phyloP scores from a whole-genome alignment of 1,140 invertebrate species.

The Contarinia nasturtii region DNA sequence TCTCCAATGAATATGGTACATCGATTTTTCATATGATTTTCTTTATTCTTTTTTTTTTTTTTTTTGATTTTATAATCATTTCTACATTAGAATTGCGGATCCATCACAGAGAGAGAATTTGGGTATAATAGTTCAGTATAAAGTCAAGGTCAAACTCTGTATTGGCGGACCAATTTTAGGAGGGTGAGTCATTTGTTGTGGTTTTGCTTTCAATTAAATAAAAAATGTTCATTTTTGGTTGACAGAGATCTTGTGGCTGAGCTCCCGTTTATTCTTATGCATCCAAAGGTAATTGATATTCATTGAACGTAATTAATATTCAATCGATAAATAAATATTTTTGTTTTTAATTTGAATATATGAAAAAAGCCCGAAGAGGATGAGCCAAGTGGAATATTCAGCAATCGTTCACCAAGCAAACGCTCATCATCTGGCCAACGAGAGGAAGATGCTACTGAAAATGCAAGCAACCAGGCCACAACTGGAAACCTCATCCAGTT shows the following conservation, averaged over 20 bases:
- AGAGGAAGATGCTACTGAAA: slow-evolving; percentile 6
- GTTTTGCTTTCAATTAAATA: too few species aligned
- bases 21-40: too few species aligned
- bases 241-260: slow-evolving; percentile 72
- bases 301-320: too few species aligned
- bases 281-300: too few species aligned
- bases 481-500: slow-evolving; percentile 74
- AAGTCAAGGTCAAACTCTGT: slow-evolving; percentile 95
- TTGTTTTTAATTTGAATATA: too few species aligned
- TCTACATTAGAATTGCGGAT: slow-evolving; percentile 54
- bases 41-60: too few species aligned
- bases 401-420: slow-evolving; percentile 17
- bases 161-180: slow-evolving; percentile 65
- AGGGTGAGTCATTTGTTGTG: too few species aligned
- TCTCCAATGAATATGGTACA: too few species aligned
- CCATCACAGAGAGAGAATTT: slow-evolving; percentile 81
- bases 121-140: slow-evolving; percentile 98
- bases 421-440: slow-evolving; percentile 9
- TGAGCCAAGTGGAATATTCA: slow-evolving; percentile 25
- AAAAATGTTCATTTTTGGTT: too few species aligned
- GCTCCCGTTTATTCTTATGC: slow-evolving; percentile 95
- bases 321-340: too few species aligned
- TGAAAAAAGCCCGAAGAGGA: slow-evolving; percentile 82
- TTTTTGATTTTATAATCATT: too few species aligned
- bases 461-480: slow-evolving; percentile 28